Base-by-base conservation (phyloP, 2,797 vertebrate genomes). In the Pogoniulus pusillus region DNA sequence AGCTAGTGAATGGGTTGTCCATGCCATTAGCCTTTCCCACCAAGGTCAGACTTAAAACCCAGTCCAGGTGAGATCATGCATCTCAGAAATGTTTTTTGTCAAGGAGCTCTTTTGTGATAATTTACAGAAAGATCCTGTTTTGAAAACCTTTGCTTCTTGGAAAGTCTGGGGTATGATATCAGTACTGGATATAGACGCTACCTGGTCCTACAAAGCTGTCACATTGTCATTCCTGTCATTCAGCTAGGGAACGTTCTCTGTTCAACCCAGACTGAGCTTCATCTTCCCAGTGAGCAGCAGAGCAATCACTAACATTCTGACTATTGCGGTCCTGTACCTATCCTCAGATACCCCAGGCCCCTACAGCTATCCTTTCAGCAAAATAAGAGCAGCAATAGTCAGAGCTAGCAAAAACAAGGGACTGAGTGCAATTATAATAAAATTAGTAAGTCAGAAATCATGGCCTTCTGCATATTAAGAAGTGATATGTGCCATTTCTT, bases 211-310 rank as follows among this genome's bases (percentile, higher is more conserved):
- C 0, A 39, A 26, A 26, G 11, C 2, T 63, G 20, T 2, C 54
- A 19, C 2, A 1, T 3, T 26, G 8, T 4, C 4, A 17, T 20
- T 78, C 22, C 23, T 39, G 9, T 55, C 5, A 0, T 30, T 64
- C 10, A 71, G 1, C 12, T 2, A 24, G 7, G 16, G 16, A 84
- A 9, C 30, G 35, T 76, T 53, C 29, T 60, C 23, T 37, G 13
- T 6, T 53, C 15, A 59, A 12, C 30, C 16, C 9, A 39, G 23
- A 6, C 23, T 23, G 29, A 86, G 7, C 9, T 2, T 1, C 30
- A 32, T 6, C 17, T 64, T 37, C 27, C 17, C 45, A 0, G 0
- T 65, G 4, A 55, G 18, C 37, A 55, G 11, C 0, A 2, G 16
- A 60, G n/a, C 3, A 4, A 4, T 23, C 35, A 29, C 3, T 6